Base-by-base conservation (phyloP, 2,888 invertebrate species). In the Eristalinus sepulchralis region DNA sequence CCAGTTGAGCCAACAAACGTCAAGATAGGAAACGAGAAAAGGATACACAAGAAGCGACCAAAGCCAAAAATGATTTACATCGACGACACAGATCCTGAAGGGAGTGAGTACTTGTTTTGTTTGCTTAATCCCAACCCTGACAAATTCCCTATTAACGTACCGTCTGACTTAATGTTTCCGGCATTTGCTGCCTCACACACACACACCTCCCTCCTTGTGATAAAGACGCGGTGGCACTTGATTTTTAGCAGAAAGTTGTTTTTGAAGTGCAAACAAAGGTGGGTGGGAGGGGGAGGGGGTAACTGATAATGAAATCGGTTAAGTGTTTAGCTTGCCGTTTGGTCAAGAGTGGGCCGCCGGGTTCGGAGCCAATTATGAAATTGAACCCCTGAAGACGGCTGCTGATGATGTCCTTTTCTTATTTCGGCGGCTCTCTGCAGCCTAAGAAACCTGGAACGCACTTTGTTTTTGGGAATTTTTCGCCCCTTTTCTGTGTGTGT, bases 61-160 rank as follows among this genome's bases (percentile, higher is more conserved):
- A 80, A 88, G 31, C 73, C 92, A 91, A 93, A 93, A 90, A 97
- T 97, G 97, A 97, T 97, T 93, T 96, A 96, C 93, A 97, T 97
- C 83, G 97, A 97, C 93, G 97, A 97, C 93, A 95, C 95, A 89
- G 97, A 97, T 93, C 97, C 97, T 88, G 95, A 97, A 90, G 97
- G 97, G 93, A 97, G 97, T 97, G 94, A 96, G 95, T 91, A 88
- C 53, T 24, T 0, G 1, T 17, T 22, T 22, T 60, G 0, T 10
- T 17, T 33, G 27, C n/a, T n/a, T n/a, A n/a, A n/a, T n/a, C n/a
- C n/a, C n/a, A n/a, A n/a, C n/a, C n/a, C n/a, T 77, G 53, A 68
- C 20, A 59, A 57, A 22, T 13, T 31, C 24, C 53, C 62, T 39
- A 55, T 39, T 53, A 39, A 71, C 20, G 24, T 20, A 27, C 57